These are phyloP conservation scores for Teleiodes luculella DNA, from an alignment of 2,888 invertebrate genomes.

Conservation along the genomic window DNA sequence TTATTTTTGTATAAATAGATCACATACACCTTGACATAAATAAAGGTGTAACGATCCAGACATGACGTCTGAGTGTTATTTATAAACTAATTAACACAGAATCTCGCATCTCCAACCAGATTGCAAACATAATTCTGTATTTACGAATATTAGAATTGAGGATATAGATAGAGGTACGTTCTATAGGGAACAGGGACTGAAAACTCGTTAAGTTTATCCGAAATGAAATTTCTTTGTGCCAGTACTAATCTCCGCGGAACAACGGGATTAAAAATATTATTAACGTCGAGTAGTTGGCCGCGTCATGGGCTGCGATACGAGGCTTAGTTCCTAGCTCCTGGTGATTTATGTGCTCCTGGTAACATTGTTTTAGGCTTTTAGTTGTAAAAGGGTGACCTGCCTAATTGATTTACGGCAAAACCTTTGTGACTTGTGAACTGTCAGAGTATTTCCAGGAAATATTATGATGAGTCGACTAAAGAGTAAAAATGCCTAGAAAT, in stretches of 20 bases:
- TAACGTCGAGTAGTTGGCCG: background rate
- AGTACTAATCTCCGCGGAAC: slow-evolving; percentile 9
- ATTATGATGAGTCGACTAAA: too few relatives aligned
- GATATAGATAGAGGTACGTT: background rate
- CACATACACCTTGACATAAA: too few relatives aligned
- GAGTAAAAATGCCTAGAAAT: too few relatives aligned
- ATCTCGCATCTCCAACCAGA: too few relatives aligned
- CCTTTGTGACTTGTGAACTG: too few relatives aligned
- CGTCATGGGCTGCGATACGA: background rate
- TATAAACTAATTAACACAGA: too few relatives aligned
- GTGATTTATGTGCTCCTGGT: background rate
- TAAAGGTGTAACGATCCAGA: too few relatives aligned
- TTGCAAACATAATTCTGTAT: background rate
- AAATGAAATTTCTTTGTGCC: slow-evolving; percentile 17
- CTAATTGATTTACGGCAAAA: too few relatives aligned
- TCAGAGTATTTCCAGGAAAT: too few relatives aligned
- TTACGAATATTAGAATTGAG: too few relatives aligned
- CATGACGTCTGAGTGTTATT: too few relatives aligned
- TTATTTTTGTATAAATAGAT: too few relatives aligned
- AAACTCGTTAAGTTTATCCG: slow-evolving; percentile 14
- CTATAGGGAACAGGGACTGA: background rate
- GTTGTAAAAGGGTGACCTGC: background rate
- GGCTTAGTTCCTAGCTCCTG: background rate
- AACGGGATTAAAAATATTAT: slow-evolving; percentile 9
- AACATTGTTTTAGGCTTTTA: background rate